These are phyloP conservation scores for Trichonephila inaurata DNA, from an alignment of 1,140 invertebrate species.

Conservation along the genomic window DNA sequence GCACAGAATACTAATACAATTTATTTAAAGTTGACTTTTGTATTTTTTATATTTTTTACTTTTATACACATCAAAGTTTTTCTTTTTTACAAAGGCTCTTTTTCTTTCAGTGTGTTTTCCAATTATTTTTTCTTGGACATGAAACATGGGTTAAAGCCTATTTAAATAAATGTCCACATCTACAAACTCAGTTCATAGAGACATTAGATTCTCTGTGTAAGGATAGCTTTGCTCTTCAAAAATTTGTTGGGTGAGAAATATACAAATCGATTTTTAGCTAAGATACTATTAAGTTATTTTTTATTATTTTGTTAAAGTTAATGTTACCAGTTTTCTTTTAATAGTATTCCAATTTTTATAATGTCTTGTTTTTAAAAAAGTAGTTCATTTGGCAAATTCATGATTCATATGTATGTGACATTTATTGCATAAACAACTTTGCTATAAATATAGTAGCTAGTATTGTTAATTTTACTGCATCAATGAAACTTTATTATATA, in stretches of 20 bases:
- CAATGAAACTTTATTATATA: no score
- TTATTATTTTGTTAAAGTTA: no score
- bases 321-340: no score
- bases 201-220: slow-evolving; percentile 7
- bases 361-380: no score
- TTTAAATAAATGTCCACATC: neutral
- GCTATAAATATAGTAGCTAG: no score
- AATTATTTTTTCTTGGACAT: slow-evolving; percentile 23
- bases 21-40: no score
- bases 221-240: neutral
- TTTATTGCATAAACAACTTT: no score
- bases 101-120: slow-evolving; percentile 45
- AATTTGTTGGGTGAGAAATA: neutral
- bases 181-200: slow-evolving; percentile 9
- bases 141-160: slow-evolving; percentile 28
- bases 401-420: no score
- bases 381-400: no score
- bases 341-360: no score
- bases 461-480: no score
- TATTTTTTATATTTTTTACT: neutral
- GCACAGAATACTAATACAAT: no score
- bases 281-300: neutral
- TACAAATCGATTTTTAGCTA: neutral
- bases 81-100: neutral
- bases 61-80: neutral